phyloP scores from a whole-genome alignment of 1,140 invertebrate species.

The Protaetia brevitarsis region DNA sequence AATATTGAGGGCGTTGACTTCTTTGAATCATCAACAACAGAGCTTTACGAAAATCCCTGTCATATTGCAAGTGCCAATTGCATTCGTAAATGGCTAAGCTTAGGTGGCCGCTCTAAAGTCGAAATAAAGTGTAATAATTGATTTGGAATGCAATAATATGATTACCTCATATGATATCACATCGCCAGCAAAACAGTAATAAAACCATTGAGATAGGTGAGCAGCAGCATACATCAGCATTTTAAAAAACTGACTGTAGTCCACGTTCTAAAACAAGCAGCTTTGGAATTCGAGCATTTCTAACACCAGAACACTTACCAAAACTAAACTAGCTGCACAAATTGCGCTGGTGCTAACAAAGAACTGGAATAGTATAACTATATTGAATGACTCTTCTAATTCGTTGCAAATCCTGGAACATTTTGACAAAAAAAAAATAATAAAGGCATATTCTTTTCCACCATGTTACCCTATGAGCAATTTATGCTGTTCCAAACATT shows the following conservation, averaged over 20 bases:
- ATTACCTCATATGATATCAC: background rate
- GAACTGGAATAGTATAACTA: constrained; percentile 12
- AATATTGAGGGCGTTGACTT: background rate
- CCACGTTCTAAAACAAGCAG: background rate
- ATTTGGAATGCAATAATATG: background rate
- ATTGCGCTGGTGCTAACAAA: constrained; percentile 2
- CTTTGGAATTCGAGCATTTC: background rate
- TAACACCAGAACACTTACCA: background rate
- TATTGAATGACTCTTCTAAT: constrained; percentile 14
- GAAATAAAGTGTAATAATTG: background rate
- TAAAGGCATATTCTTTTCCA: background rate
- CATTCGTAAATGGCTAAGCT: background rate
- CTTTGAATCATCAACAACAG: constrained; percentile 21
- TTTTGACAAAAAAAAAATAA: background rate
- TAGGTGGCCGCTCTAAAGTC: background rate
- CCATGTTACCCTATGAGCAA: background rate
- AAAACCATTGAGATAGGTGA: constrained; percentile 14
- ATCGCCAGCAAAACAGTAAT: constrained; percentile 15
- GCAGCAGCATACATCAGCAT: constrained; percentile 9
- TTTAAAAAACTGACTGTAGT: constrained; percentile 10
- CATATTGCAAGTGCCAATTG: background rate
- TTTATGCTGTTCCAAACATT: constrained; percentile 23
- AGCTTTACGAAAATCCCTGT: constrained; percentile 6
- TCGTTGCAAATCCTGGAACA: constrained; percentile 9
- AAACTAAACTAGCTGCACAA: background rate